Evolutionary conservation across 2,888 invertebrate genomes (phyloP), one percentile per base, ranked within the genome.

Genomic region (Mythimna pallens): DNA sequence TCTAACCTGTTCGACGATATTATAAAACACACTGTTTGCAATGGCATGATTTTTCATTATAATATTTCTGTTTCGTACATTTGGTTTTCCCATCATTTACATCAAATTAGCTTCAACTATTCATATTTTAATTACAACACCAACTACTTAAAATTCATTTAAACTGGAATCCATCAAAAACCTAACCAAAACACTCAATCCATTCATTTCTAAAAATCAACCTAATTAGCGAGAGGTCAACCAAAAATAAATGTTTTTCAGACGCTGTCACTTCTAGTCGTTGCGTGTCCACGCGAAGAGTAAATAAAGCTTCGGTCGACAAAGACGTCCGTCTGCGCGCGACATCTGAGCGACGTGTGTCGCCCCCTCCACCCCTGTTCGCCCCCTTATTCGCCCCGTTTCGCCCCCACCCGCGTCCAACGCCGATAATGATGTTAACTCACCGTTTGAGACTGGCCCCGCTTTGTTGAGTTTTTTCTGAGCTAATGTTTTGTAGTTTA

Each of bases 311-410:
- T 93, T 88, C 93, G 94, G 92, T 91, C 93, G 94, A 95, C 95
- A 95, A 95, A 96, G 96, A 96, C 95, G 96, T 95, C 94, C 94
- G 95, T 95, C 95, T 96, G 95, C 87, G 91, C 91, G 93, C 93
- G 96, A 96, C 96, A 94, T 94, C 93, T 95, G 95, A 95, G 95
- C 94, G 95, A 95, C 95, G 94, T 94, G 94, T 94, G 95, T 94
- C 95, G 92, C 93, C 93, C 91, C 90, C 89, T 80, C 66, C 82
- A 78, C 81, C 85, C 85, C 80, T 52, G 22, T 36, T 61, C 17
- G 70, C 83, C 80, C 69, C 70, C 74, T 61, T 76, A 80, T 80
- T 54, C 62, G 78, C 55, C 83, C 74, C 69, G 30, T 47, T 73
- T 82, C 79, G 70, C 78, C 83, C 82, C 82, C 83, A 74, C 88